Conservation (phyloP, 2,797 vertebrate genomes). For the Moxostoma hubbsi region DNA sequence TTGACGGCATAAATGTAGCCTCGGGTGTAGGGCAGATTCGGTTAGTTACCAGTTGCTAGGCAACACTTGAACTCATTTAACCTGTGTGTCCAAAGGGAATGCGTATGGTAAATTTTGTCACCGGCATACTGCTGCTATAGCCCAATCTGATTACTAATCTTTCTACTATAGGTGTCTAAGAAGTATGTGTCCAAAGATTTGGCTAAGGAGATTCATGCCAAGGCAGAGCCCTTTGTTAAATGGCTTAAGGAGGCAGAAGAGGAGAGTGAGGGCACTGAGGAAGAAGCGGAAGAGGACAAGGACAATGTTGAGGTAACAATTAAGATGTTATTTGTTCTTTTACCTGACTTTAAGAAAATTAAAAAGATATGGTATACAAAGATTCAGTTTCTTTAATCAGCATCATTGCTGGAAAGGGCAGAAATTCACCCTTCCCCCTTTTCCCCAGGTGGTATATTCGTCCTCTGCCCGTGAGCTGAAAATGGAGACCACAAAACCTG, state of each 20-base stretch:
- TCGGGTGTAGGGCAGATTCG: neutral
- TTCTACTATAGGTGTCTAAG: slow-evolving; percentile 86
- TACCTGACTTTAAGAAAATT: too few species aligned
- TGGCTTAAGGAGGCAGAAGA: slow-evolving; percentile 99
- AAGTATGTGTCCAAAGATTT: slow-evolving; percentile 98
- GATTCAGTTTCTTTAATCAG: neutral
- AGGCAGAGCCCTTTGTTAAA: slow-evolving; percentile 96
- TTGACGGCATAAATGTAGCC: neutral
- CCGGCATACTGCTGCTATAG: neutral
- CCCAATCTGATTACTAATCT: neutral
- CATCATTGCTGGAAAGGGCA: neutral
- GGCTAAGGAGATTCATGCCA: slow-evolving; percentile 97
- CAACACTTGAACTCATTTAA: neutral
- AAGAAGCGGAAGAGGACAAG: slow-evolving; percentile 86
- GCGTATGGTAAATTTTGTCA: neutral
- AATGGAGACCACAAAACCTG: slow-evolving; percentile 93
- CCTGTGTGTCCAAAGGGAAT: neutral
- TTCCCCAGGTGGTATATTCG: slow-evolving; percentile 92
- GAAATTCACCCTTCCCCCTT: neutral
- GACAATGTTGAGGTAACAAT: slow-evolving; percentile 74
- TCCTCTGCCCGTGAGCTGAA: slow-evolving; percentile 92
- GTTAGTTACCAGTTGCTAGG: slow-evolving; percentile 19
- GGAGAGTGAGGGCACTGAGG: slow-evolving; percentile 95
- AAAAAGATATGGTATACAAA: neutral
- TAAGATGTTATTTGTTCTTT: neutral